Conservation (phyloP, 2,888 invertebrate genomes). For the Drosophila paramelanica region DNA sequence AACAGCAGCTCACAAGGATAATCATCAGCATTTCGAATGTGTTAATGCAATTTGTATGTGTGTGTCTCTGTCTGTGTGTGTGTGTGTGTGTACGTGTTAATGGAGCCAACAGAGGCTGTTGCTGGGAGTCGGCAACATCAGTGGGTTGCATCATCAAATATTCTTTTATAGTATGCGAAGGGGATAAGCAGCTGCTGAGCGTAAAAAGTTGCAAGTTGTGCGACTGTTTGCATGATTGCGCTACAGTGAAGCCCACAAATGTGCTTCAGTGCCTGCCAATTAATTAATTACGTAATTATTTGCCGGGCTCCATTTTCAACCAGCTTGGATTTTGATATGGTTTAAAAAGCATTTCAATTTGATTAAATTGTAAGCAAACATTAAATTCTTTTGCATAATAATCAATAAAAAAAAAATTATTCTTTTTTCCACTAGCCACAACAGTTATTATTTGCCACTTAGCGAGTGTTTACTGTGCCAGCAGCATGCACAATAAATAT, state of each 20-base stretch:
- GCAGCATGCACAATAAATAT: slow-evolving; percentile 56
- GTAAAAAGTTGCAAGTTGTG: slow-evolving; percentile 36
- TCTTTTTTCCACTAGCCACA: background rate
- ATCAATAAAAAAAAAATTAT: background rate
- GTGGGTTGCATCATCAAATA: slow-evolving; percentile 51
- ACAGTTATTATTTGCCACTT: background rate
- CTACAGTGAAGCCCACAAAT: slow-evolving; percentile 25
- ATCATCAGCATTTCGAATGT: slow-evolving; percentile 68
- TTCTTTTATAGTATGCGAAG: slow-evolving; percentile 50
- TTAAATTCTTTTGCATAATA: too few species aligned
- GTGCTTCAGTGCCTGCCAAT: background rate
- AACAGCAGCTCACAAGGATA: slow-evolving; percentile 47
- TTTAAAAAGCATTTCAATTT: too few species aligned
- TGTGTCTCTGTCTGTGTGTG: background rate
- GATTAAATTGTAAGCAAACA: too few species aligned
- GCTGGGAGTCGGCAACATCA: slow-evolving; percentile 1
- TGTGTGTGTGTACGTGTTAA: slow-evolving; percentile 38
- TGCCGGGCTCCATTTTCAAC: too few species aligned
- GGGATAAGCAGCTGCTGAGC: slow-evolving; percentile 28
- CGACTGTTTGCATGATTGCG: slow-evolving; percentile 24
- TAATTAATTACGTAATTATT: too few species aligned
- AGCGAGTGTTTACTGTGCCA: slow-evolving; percentile 27
- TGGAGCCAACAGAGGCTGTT: slow-evolving; percentile 16
- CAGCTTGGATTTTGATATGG: too few species aligned
- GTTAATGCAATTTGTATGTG: slow-evolving; percentile 55